Evolutionary conservation across 2,113 vertebrate species (phyloP).

Genomic region (Fulica atra): DNA sequence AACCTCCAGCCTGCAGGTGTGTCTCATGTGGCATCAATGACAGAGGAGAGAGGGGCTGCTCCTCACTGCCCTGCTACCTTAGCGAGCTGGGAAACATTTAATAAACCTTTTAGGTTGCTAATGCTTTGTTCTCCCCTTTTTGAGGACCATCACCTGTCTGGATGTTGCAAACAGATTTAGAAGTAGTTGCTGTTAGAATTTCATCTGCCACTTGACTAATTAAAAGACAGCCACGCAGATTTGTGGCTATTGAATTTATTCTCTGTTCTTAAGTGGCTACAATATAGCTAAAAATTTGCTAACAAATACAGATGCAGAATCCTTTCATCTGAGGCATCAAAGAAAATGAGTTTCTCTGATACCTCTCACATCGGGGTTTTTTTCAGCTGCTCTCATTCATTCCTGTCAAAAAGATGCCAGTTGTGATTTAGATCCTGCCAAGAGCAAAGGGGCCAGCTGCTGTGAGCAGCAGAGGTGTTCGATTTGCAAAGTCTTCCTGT

Average conservation of each 20-base stretch:
- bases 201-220: not conserved
- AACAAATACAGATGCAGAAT: not conserved
- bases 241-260: not conserved
- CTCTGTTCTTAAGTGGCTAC: not conserved
- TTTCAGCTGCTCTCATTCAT: not conserved
- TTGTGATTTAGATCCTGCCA: not conserved
- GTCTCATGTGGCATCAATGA: not conserved
- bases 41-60: not conserved
- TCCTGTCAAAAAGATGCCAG: not conserved
- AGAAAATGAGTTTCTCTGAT: not conserved
- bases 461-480: not conserved
- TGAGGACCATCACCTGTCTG: not conserved
- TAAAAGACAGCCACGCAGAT: not conserved
- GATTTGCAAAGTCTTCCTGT: not conserved
- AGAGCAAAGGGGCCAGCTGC: not conserved
- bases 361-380: not conserved
- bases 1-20: not conserved
- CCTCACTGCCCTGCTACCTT: not conserved
- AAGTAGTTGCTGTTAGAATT: not conserved
- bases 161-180: not conserved
- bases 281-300: not conserved
- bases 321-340: conserved; percentile 24
- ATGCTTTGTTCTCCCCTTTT: not conserved
- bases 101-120: not conserved
- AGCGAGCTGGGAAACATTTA: not conserved